phyloP scores from a whole-genome alignment of 2,113 vertebrate genomes.

The Cyphomyrus discorhynchus region DNA sequence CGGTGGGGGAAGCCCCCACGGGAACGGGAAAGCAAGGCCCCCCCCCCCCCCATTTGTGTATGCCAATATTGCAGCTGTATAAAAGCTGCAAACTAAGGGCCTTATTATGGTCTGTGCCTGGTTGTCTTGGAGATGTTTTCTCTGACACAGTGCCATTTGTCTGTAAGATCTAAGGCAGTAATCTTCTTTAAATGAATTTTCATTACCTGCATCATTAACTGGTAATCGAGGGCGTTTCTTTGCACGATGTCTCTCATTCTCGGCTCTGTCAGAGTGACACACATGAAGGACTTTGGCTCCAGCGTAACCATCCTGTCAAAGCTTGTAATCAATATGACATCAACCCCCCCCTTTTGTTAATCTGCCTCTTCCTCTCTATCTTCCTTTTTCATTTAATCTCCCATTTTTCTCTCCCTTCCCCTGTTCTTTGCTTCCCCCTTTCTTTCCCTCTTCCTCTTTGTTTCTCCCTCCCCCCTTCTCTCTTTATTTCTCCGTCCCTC shows the following conservation, averaged over 20 bases:
- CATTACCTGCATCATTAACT: constrained; percentile 38
- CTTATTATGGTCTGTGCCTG: not conserved
- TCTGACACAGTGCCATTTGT: not conserved
- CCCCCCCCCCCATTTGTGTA: not conserved
- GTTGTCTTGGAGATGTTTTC: not conserved
- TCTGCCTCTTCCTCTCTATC: not conserved
- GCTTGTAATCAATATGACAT: not conserved
- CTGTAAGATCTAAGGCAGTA: not conserved
- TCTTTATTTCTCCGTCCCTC: not conserved
- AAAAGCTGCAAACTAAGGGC: not conserved
- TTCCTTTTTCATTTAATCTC: constrained; percentile 2
- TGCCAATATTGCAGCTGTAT: not conserved
- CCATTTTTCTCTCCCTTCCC: constrained; percentile 4
- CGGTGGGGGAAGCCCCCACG: too few species aligned
- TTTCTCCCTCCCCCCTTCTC: not conserved
- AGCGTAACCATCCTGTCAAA: not conserved
- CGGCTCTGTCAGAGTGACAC: not conserved
- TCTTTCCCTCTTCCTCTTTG: not conserved
- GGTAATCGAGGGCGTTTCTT: constrained; percentile 34
- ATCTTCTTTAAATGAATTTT: constrained; percentile 15
- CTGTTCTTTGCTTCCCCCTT: not conserved
- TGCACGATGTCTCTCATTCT: not conserved
- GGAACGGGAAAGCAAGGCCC: too few species aligned
- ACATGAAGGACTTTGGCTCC: not conserved
- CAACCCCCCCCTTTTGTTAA: not conserved